Conservation (phyloP, 2,113 vertebrate genomes). For the Loxodonta africana region DNA sequence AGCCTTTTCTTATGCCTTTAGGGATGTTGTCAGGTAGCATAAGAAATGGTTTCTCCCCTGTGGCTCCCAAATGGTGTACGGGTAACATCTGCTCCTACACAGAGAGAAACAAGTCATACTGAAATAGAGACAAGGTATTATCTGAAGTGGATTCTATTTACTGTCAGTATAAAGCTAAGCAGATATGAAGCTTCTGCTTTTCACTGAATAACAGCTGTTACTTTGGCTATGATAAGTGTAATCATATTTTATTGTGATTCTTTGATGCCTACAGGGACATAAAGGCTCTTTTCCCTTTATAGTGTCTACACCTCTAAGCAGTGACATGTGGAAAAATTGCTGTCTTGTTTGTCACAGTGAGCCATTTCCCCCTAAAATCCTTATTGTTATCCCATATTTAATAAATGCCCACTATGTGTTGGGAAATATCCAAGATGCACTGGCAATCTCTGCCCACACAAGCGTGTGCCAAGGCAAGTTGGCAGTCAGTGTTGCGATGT, state of each 20-base stretch:
- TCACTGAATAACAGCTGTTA: neutral
- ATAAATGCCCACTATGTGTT: slow-evolving; percentile 67
- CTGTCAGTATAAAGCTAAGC: neutral
- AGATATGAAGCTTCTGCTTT: neutral
- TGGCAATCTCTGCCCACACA: slow-evolving; percentile 42
- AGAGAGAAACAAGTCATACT: neutral
- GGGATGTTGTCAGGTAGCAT: neutral
- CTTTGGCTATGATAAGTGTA: neutral
- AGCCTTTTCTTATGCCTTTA: neutral
- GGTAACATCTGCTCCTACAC: neutral
- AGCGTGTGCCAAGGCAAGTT: slow-evolving; percentile 46
- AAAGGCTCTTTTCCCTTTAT: neutral
- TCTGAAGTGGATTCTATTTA: neutral
- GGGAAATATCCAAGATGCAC: slow-evolving; percentile 60
- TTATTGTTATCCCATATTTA: slow-evolving; percentile 69
- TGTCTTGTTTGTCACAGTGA: slow-evolving; percentile 61
- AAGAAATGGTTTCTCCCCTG: neutral
- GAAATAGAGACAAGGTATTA: slow-evolving; percentile 22
- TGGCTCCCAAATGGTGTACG: neutral
- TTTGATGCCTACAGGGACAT: neutral
- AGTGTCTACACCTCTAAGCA: slow-evolving; percentile 1
- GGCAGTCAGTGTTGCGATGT: neutral
- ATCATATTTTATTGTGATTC: slow-evolving; percentile 18
- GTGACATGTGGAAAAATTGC: slow-evolving; percentile 44
- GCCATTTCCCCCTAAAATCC: slow-evolving; percentile 27